Percentiles rank a stretch among this genome's conserved stretches.
Evolutionary conservation across 1,140 invertebrate species (phyloP).

Genomic region (Atopsyche davidsoni): DNA sequence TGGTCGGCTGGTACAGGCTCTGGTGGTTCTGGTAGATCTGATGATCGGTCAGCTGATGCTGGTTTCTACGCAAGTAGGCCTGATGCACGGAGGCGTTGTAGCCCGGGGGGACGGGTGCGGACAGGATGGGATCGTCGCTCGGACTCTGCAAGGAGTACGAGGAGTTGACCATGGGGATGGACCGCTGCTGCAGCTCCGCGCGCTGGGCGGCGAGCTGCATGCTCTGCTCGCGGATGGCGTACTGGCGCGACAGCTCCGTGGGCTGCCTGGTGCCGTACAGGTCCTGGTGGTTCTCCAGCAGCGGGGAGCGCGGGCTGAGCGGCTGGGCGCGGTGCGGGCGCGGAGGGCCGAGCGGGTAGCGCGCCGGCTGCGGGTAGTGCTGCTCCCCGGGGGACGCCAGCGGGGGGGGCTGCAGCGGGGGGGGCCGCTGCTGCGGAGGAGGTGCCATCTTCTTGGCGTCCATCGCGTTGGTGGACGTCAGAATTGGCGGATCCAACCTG

Average conservation of each 20-base stretch:
- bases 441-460: constrained; percentile 60
- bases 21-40: constrained; percentile 52
- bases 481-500: constrained; percentile 64
- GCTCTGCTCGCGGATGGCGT: constrained; percentile 44
- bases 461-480: constrained; percentile 57
- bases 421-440: constrained; percentile 40
- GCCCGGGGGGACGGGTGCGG: constrained; percentile 39
- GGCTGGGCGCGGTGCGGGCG: constrained; percentile 42
- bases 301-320: constrained; percentile 44
- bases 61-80: constrained; percentile 48
- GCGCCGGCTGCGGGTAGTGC: constrained; percentile 40
- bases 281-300: constrained; percentile 47
- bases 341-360: constrained; percentile 39
- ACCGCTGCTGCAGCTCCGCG: constrained; percentile 35
- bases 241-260: constrained; percentile 43
- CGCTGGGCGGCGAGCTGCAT: constrained; percentile 40
- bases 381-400: constrained; percentile 37
- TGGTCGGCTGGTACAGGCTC: constrained; percentile 41
- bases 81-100: constrained; percentile 48
- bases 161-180: constrained; percentile 36
- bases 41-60: constrained; percentile 40
- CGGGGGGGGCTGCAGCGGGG: constrained; percentile 41
- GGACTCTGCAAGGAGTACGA: constrained; percentile 26
- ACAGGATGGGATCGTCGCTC: constrained; percentile 22
- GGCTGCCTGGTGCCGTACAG: constrained; percentile 45